Conservation (phyloP, 2,888 invertebrate genomes). For the Agrotis exclamationis region DNA sequence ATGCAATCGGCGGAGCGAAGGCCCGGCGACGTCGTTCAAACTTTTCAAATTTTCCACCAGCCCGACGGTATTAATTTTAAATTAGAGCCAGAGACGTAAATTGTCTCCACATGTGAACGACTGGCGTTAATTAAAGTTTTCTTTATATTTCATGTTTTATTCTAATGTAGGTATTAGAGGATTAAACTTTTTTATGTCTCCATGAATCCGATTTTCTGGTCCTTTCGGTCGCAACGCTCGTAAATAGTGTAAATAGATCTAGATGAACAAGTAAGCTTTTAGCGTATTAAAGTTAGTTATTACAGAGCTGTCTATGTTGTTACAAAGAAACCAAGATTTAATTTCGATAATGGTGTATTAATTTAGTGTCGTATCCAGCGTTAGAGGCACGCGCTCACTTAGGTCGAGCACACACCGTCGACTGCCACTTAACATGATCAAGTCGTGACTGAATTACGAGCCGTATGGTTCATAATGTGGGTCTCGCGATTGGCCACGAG, state of each 20-base stretch:
- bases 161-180: conserved; percentile 51
- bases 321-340: conserved; percentile 67
- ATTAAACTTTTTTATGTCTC: conserved; percentile 43
- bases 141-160: conserved; percentile 70
- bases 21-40: conserved; percentile 86
- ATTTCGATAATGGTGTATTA: conserved; percentile 72
- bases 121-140: conserved; percentile 82
- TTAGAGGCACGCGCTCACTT: conserved; percentile 60
- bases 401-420: conserved; percentile 55
- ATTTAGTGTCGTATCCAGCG: conserved; percentile 63
- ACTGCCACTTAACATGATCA: conserved; percentile 56
- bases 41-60: conserved; percentile 90
- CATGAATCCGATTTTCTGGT: conserved; percentile 37
- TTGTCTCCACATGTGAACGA: conserved; percentile 83
- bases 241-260: conserved; percentile 7
- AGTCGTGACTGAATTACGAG: conserved; percentile 64
- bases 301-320: conserved; percentile 43
- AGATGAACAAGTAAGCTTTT: conserved; percentile 22
- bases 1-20: conserved; percentile 86
- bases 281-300: conserved; percentile 20
- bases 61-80: conserved; percentile 87
- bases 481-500: conserved; percentile 39
- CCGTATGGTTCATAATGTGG: conserved; percentile 51
- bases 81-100: conserved; percentile 84
- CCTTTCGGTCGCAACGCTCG: conserved; percentile 17